Conservation (phyloP, 1,140 invertebrate species). For the Charaxes varanes region DNA sequence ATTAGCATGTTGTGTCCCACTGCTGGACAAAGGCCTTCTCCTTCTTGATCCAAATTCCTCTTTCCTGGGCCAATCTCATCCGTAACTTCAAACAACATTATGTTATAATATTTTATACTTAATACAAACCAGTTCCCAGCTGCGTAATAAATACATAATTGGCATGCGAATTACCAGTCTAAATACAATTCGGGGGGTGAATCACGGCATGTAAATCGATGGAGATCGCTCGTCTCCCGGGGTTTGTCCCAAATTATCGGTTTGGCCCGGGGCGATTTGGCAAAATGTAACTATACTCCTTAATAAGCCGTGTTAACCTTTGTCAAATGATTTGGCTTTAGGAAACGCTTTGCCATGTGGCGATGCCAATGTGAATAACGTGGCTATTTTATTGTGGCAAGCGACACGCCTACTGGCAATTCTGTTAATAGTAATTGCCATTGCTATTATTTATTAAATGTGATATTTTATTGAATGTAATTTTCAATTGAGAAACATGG, state of each 20-base stretch:
- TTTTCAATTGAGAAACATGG: too few relatives aligned
- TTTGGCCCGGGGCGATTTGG: slow-evolving; percentile 54
- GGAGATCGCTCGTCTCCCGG: slow-evolving; percentile 44
- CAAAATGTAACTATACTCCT: slow-evolving; percentile 53
- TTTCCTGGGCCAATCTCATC: too few relatives aligned
- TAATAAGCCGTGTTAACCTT: slow-evolving; percentile 59
- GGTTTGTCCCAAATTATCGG: slow-evolving; percentile 60
- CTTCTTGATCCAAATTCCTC: too few relatives aligned
- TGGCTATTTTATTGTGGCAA: slow-evolving; percentile 10
- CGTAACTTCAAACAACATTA: too few relatives aligned
- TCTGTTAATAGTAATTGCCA: slow-evolving; percentile 1
- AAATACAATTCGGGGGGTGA: slow-evolving; percentile 42
- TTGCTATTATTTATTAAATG: too few relatives aligned
- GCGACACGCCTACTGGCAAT: slow-evolving; percentile 1
- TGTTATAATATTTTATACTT: neutral
- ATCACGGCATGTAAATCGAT: slow-evolving; percentile 55
- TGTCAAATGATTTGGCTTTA: slow-evolving; percentile 37
- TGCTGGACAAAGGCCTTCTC: too few relatives aligned
- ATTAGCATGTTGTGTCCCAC: too few relatives aligned
- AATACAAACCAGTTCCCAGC: slow-evolving; percentile 8
- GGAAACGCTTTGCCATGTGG: slow-evolving; percentile 43
- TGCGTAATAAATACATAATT: slow-evolving; percentile 20
- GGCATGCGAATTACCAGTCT: slow-evolving; percentile 38
- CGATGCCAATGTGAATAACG: neutral
- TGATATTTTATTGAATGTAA: too few relatives aligned